These are phyloP conservation scores for Morinoia aosen DNA, from an alignment of 2,888 invertebrate genomes.

Conservation along the genomic window DNA sequence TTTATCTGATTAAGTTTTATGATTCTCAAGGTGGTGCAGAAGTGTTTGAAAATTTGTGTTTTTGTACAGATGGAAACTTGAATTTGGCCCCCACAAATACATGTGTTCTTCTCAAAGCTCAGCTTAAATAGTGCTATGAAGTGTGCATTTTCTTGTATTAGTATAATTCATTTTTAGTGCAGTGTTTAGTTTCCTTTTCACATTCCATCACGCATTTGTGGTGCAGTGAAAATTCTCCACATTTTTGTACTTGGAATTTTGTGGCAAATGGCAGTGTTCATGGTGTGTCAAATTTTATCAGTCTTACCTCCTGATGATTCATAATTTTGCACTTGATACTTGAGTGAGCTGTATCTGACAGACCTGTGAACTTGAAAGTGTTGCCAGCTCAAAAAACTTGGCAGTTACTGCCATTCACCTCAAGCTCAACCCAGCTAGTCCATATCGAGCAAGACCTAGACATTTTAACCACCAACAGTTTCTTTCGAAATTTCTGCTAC, in stretches of 20 bases:
- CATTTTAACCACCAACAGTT: too few relatives aligned
- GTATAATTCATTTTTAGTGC: background rate
- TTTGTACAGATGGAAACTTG: background rate
- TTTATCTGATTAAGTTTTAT: background rate
- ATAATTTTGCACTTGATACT: background rate
- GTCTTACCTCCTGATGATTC: background rate
- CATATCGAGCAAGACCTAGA: too few relatives aligned
- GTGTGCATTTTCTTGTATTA: background rate
- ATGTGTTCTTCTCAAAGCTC: background rate
- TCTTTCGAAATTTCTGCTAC: too few relatives aligned
- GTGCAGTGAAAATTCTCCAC: background rate
- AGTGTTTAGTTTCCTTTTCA: background rate
- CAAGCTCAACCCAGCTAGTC: too few relatives aligned
- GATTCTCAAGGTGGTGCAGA: slow-evolving; percentile 6
- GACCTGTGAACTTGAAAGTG: background rate
- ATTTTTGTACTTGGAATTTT: background rate
- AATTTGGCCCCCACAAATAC: background rate
- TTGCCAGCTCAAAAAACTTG: background rate
- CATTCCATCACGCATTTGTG: slow-evolving; percentile 1
- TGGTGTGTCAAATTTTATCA: background rate
- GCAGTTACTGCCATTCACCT: too few relatives aligned
- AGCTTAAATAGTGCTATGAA: background rate
- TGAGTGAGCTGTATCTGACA: background rate
- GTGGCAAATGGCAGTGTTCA: background rate
- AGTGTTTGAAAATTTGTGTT: background rate